Conservation (phyloP, 2,888 invertebrate genomes). For the Apotomis capreana region DNA sequence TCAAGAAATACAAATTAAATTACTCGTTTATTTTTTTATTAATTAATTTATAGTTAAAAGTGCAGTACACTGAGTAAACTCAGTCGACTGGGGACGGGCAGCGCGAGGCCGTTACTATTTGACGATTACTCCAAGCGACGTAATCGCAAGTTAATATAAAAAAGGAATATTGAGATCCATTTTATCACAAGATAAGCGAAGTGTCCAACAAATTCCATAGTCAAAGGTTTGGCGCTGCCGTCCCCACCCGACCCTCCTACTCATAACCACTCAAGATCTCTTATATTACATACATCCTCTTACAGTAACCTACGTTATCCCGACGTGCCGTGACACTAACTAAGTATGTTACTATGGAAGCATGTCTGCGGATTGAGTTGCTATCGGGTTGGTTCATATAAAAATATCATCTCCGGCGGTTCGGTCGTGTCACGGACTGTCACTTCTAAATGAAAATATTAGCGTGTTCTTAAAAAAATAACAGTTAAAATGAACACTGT, state of each 20-base stretch:
- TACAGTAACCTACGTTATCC: slow-evolving; percentile 49
- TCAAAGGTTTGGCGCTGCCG: slow-evolving; percentile 57
- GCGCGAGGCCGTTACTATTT: slow-evolving; percentile 29
- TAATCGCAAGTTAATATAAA: slow-evolving; percentile 48
- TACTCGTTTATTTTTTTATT: slow-evolving; percentile 70
- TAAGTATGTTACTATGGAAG: slow-evolving; percentile 48
- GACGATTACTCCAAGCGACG: slow-evolving; percentile 32
- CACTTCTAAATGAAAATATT: slow-evolving; percentile 53
- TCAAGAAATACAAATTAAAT: slow-evolving; percentile 51
- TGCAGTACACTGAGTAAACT: slow-evolving; percentile 73
- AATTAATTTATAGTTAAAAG: slow-evolving; percentile 78
- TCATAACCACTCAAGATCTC: slow-evolving; percentile 56
- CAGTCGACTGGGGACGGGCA: slow-evolving; percentile 68
- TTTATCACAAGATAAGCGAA: slow-evolving; percentile 68
- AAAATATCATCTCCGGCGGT: slow-evolving; percentile 53
- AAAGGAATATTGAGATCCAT: slow-evolving; percentile 72
- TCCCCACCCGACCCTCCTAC: slow-evolving; percentile 65
- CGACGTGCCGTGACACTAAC: slow-evolving; percentile 48
- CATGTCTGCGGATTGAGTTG: slow-evolving; percentile 40
- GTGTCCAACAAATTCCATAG: slow-evolving; percentile 57
- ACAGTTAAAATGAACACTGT: slow-evolving; percentile 78
- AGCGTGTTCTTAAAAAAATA: slow-evolving; percentile 77
- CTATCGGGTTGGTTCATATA: slow-evolving; percentile 49
- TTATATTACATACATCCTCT: slow-evolving; percentile 55
- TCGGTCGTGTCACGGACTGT: slow-evolving; percentile 58